These are phyloP conservation scores for Lumbricus terrestris DNA, from an alignment of 2,888 invertebrate genomes.

Conservation along the genomic window DNA sequence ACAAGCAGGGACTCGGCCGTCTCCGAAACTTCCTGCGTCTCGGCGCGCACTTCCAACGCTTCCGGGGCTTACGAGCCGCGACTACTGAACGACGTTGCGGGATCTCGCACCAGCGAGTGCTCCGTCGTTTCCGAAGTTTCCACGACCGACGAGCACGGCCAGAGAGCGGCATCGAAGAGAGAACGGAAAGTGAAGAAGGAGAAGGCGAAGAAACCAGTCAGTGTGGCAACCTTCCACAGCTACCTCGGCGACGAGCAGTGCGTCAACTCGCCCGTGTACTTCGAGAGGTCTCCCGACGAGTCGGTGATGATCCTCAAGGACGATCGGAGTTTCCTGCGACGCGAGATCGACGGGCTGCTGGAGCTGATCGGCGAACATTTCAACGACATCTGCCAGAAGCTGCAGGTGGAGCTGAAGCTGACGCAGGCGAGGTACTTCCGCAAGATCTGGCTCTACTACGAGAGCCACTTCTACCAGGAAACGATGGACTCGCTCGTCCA, in stretches of 20 bases:
- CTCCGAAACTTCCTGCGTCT: background rate
- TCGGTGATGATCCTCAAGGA: slow-evolving; percentile 27
- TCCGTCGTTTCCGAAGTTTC: background rate
- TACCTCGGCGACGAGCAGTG: background rate
- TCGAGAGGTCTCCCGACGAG: background rate
- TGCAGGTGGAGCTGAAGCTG: slow-evolving; percentile 28
- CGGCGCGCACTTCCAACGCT: background rate
- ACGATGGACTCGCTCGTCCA: slow-evolving; percentile 42
- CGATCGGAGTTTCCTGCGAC: slow-evolving; percentile 20
- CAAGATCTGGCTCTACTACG: slow-evolving; percentile 50
- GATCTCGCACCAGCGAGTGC: background rate
- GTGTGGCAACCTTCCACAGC: background rate
- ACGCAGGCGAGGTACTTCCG: slow-evolving; percentile 25
- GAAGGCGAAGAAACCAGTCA: background rate
- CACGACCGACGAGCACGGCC: background rate
- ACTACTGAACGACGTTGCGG: background rate
- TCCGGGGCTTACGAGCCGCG: background rate
- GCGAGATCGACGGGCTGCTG: slow-evolving; percentile 26
- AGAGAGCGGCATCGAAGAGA: background rate
- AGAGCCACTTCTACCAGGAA: slow-evolving; percentile 44
- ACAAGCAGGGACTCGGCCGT: background rate
- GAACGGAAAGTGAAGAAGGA: background rate
- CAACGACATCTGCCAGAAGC: slow-evolving; percentile 20
- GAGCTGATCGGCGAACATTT: slow-evolving; percentile 30
- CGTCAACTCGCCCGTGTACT: background rate